phyloP scores from a whole-genome alignment of 2,888 invertebrate species.

The Luffia ferchaultella region DNA sequence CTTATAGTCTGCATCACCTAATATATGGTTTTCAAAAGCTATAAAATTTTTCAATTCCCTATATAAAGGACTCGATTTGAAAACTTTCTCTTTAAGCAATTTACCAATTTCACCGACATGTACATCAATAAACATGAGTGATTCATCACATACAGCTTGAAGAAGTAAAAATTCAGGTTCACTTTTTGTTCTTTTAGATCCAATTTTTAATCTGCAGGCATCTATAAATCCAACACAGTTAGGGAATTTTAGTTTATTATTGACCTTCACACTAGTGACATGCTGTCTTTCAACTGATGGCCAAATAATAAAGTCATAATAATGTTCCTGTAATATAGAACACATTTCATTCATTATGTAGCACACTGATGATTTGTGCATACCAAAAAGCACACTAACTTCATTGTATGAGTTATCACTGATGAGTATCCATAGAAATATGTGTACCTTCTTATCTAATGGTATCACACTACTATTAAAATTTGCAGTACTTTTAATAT shows the following conservation, averaged over 20 bases:
- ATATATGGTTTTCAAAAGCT: slow-evolving; percentile 49
- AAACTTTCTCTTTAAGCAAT: slow-evolving; percentile 39
- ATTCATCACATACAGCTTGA: slow-evolving; percentile 56
- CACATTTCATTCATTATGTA: slow-evolving; percentile 48
- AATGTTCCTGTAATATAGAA: slow-evolving; percentile 32
- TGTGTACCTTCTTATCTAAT: slow-evolving; percentile 48
- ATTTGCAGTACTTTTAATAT: slow-evolving; percentile 28
- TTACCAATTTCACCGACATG: slow-evolving; percentile 40
- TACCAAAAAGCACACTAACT: slow-evolving; percentile 37
- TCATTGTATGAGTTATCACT: slow-evolving; percentile 44
- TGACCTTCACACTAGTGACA: slow-evolving; percentile 46
- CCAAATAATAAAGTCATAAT: slow-evolving; percentile 44
- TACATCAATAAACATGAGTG: slow-evolving; percentile 42
- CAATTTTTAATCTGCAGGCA: slow-evolving; percentile 42
- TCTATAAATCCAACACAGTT: slow-evolving; percentile 57
- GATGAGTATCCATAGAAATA: slow-evolving; percentile 44
- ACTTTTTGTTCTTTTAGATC: slow-evolving; percentile 30
- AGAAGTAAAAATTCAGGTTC: slow-evolving; percentile 36
- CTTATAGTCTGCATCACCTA: slow-evolving; percentile 48
- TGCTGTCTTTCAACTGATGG: slow-evolving; percentile 50
- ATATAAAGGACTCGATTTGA: slow-evolving; percentile 37
- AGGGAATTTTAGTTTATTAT: slow-evolving; percentile 45
- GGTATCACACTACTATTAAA: slow-evolving; percentile 28
- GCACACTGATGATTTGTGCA: slow-evolving; percentile 42
- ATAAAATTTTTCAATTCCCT: slow-evolving; percentile 41